Base-by-base conservation (phyloP, 2,113 vertebrate species). In the Lota lota region DNA sequence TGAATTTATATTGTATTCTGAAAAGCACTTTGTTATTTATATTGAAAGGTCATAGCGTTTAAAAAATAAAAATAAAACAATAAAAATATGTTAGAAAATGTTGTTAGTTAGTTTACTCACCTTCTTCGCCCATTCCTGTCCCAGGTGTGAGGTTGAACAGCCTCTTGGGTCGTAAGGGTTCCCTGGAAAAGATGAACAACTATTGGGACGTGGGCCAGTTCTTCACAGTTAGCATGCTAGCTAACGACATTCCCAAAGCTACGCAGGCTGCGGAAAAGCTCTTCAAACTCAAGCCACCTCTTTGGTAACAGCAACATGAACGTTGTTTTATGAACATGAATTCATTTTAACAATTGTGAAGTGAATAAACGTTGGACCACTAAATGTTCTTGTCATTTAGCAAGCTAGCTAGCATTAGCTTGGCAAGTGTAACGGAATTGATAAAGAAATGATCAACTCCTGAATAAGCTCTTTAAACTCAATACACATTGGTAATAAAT, bases 191-290 rank as follows among this genome's bases (percentile, higher is more conserved):
- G 87, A 97, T 99, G 94, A 96, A 93, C 80, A 96, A 91, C 85
- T 99, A 98, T 91, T 98, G 97, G 95, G 97, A 99, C 10, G 94
- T 98, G 50, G 95, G 96, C 66, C 95, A 98, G 82, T 97, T 97
- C 88, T 95, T 99, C 86, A 95, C 82, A 0, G 92, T 99, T 67
- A 95, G 93, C 93, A 96, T 99, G 94, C 84, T 99, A 72, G 94
- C 94, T 61, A 94, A 67, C 59, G 93, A 98, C 78, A 87, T 94
- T 73, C 93, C 92, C 20, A 99, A 98, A 90, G 95, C 95, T 0
- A 93, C 97, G 1, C 95, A 96, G 81, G 95, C 96, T 20, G 95
- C 96, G 0, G 97, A 99, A 80, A 97, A 92, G 68, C 93, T 99
- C 77, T 99, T 98, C 85, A 97, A 93, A 84, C 91, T 99, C 83